Percentiles rank a stretch among this genome's conserved stretches.
Evolutionary conservation across 2,113 vertebrate genomes (phyloP).

Genomic region (Capricornis sumatraensis): DNA sequence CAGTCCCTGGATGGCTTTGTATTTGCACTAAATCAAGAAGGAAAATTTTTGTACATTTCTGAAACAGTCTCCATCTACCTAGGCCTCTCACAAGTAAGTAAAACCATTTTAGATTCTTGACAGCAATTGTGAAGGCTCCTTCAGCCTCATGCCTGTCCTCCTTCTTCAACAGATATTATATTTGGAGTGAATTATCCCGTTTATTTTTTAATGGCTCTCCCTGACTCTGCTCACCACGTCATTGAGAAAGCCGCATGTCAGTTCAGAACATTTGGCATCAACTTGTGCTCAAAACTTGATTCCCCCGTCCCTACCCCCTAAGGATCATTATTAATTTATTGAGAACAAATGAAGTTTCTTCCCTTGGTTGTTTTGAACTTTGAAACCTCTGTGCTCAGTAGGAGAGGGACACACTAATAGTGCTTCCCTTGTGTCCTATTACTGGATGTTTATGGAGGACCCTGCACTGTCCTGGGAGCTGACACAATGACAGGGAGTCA

Average conservation of each 20-base stretch:
- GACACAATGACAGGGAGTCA: conserved; percentile 86
- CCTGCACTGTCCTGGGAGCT: conserved; percentile 84
- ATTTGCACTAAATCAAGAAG: conserved; percentile 99
- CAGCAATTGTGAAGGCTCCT: neutral
- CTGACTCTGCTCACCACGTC: conserved; percentile 46
- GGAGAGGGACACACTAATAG: conserved; percentile 83
- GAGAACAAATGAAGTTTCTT: conserved; percentile 85
- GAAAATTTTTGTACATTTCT: conserved; percentile 99
- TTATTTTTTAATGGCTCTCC: conserved; percentile 54
- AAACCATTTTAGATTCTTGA: conserved; percentile 66
- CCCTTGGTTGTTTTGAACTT: conserved; percentile 85
- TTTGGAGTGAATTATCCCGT: conserved; percentile 64
- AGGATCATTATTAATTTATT: conserved; percentile 86
- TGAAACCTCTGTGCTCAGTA: conserved; percentile 82
- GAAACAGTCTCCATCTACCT: conserved; percentile 99
- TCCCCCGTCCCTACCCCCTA: neutral
- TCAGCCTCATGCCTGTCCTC: conserved; percentile 24
- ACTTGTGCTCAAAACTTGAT: conserved; percentile 72
- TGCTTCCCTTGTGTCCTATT: conserved; percentile 88
- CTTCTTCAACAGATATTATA: conserved; percentile 48
- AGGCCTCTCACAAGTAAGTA: conserved; percentile 98
- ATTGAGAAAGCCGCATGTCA: conserved; percentile 41
- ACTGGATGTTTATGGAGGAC: conserved; percentile 85
- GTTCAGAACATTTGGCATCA: conserved; percentile 45
- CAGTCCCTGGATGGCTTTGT: conserved; percentile 99